These are phyloP conservation scores for Apeira syringaria DNA, from an alignment of 2,888 invertebrate species.

Conservation along the genomic window DNA sequence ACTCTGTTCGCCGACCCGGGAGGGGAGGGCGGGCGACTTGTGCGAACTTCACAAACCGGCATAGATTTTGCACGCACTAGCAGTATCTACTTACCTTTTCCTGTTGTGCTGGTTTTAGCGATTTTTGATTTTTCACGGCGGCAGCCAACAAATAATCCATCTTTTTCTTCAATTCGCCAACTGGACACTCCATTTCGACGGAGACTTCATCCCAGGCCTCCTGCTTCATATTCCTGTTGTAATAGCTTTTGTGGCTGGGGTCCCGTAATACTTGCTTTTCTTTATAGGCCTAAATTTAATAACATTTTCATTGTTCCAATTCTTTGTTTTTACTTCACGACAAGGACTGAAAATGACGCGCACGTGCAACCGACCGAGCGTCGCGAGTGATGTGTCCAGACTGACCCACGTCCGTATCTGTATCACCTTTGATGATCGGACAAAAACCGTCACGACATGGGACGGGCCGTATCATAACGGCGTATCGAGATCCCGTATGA, in stretches of 20 bases:
- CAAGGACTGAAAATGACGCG: neutral
- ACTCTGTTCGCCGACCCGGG: too few species aligned
- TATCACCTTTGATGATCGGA: conserved; percentile 31
- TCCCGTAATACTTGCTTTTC: conserved; percentile 29
- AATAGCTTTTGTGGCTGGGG: conserved; percentile 26
- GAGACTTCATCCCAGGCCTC: conserved; percentile 25
- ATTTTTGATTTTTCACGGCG: conserved; percentile 27
- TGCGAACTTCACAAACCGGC: too few species aligned
- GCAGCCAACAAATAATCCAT: conserved; percentile 26
- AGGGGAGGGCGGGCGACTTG: too few species aligned
- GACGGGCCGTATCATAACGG: conserved; percentile 28
- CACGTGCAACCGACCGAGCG: too few species aligned
- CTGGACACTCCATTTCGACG: conserved; percentile 19
- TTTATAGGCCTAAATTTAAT: conserved; percentile 31
- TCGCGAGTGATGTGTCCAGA: neutral
- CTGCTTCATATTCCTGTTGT: conserved; percentile 23
- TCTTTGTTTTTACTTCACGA: conserved; percentile 14
- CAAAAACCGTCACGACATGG: conserved; percentile 28
- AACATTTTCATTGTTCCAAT: conserved; percentile 27
- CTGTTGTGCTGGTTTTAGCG: conserved; percentile 22
- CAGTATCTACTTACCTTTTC: conserved; percentile 18
- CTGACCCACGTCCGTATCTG: conserved; percentile 16
- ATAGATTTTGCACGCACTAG: too few species aligned
- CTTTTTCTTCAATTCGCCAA: conserved; percentile 26
- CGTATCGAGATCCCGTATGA: conserved; percentile 25